These are phyloP conservation scores for Yponomeuta evonymella DNA, from an alignment of 2,888 invertebrate genomes.

Conservation along the genomic window DNA sequence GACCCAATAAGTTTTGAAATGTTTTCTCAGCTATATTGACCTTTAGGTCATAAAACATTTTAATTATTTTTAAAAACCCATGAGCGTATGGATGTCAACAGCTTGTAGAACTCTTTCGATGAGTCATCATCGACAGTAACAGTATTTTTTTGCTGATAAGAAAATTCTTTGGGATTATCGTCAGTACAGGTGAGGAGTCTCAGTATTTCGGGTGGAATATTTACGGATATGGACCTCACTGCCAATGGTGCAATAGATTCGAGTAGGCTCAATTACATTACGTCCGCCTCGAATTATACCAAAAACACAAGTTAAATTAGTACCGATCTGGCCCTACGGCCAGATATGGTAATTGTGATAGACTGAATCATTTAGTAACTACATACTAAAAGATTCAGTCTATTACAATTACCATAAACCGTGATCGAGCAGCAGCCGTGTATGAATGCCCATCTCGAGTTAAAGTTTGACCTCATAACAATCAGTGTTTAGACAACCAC, in stretches of 20 bases:
- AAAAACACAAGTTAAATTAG: neutral
- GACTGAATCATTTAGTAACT: no score
- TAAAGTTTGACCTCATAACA: slow-evolving; percentile 38
- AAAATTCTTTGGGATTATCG: neutral
- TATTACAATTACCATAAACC: slow-evolving; percentile 9
- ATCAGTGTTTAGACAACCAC: slow-evolving; percentile 32
- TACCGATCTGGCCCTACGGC: neutral
- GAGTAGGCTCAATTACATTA: neutral
- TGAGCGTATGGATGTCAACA: neutral
- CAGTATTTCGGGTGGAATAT: neutral
- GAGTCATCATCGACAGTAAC: no score
- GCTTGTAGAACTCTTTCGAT: neutral
- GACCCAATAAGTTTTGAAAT: no score
- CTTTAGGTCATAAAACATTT: neutral
- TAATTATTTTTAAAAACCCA: neutral
- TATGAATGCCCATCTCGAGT: slow-evolving; percentile 22
- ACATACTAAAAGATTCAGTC: neutral
- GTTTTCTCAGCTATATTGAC: neutral
- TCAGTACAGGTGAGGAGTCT: neutral
- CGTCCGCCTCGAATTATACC: neutral
- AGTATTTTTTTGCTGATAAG: neutral
- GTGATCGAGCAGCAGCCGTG: neutral
- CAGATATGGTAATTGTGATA: no score
- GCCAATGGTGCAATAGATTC: neutral
- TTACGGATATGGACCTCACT: neutral